Evolutionary conservation across 1,140 invertebrate genomes (phyloP), one percentile per base, ranked within the genome.

Genomic region (Drosophila tani): DNA sequence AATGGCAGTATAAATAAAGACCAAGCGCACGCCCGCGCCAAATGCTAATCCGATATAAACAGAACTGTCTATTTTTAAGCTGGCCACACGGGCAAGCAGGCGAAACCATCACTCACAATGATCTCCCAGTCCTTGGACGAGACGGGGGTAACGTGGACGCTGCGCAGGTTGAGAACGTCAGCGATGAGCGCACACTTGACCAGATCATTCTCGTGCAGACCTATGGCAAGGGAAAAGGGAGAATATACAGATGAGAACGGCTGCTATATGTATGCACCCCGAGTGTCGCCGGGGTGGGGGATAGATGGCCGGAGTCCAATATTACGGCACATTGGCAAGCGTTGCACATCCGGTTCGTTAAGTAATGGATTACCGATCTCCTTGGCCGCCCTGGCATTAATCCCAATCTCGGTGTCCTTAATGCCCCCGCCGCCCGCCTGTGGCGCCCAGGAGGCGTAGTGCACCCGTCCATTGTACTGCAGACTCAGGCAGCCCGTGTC

Each of bases 111-210:
- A 92, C 91, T 92, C 57, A 93, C 92, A 68, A 93, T 93, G 68
- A 93, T 93, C 84, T 93, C 92, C 92, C 92, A 93, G 74, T 93
- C 92, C 79, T 93, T 93, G 58, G 84, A 73, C 56, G 86, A 92
- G 57, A 91, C 84, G 49, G 92, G 91, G 47, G 92, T 93, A 63
- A 93, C 90, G 73, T 87, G 86, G 27, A 93, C 91, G 59, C 79
- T 88, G 60, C 74, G 73, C 68, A 93, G 78, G 66, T 80, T 81
- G 43, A 90, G 71, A 45, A 92, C 84, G 79, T 93, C 91, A 79
- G 83, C 87, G 57, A 93, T 90, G 58, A 93, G 79, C 49, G 92
- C 62, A 69, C 91, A 92, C 63, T 93, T 93, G 68, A 93, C 90
- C 69, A 92, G 65, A 75, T 91, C 87, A 70, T 92, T 91, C 68